Conservation (phyloP, 2,888 invertebrate species). For the Cantharis nigra region DNA sequence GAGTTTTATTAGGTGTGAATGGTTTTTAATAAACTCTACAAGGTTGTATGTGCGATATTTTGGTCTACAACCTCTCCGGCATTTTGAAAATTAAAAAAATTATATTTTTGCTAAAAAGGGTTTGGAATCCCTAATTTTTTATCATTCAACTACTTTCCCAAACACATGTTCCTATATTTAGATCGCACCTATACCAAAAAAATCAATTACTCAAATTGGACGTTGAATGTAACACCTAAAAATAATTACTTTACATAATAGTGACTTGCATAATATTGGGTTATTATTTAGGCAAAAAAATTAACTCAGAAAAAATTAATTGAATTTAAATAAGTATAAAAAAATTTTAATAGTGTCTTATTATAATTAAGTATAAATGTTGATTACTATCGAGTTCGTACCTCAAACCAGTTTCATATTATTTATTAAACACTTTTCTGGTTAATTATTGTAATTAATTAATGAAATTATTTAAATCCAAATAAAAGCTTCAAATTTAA, state of each 20-base stretch:
- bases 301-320: not conserved
- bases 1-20: not conserved
- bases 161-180: not conserved
- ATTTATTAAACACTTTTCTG: not conserved
- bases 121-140: not conserved
- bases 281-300: constrained; percentile 7
- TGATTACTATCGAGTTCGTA: not conserved
- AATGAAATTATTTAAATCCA: not conserved
- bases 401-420: not conserved
- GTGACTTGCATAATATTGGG: constrained; percentile 18
- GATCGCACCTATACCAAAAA: not conserved
- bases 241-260: constrained; percentile 4
- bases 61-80: not conserved
- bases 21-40: not conserved
- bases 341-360: not conserved
- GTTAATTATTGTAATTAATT: not conserved
- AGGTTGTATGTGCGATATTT: not conserved
- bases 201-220: not conserved
- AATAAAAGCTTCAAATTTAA: not conserved
- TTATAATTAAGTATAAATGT: not conserved
- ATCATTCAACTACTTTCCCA: not conserved
- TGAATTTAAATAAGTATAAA: constrained; percentile 1
- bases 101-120: too few species aligned
- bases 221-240: not conserved
- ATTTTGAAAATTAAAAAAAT: not conserved